Base-by-base conservation (phyloP, 2,797 vertebrate genomes). In the Rhyacichthys aspro region DNA sequence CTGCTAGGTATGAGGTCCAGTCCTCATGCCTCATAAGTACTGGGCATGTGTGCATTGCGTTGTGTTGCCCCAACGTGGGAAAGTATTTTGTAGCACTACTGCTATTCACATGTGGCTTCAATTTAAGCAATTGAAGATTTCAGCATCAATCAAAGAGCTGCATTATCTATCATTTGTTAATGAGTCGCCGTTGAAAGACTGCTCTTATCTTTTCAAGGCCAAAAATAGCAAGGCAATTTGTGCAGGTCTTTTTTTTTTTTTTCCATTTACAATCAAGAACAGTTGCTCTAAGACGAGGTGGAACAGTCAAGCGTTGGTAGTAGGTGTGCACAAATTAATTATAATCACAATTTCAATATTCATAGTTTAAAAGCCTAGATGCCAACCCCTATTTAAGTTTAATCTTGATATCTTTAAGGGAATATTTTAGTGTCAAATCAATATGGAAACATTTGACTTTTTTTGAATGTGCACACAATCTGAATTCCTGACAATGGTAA, bases 91-190 rank as follows among this genome's bases (percentile, higher is more conserved):
- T 70, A 85, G 79, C 75, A 28, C 72, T 15, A 64, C 64, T 66
- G 74, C 74, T 85, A 78, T 78, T 71, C 73, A 88, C 92, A 93
- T 92, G 88, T 92, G 91, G 90, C 85, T 90, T 86, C 87, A 83
- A 89, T 92, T 90, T 85, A 32, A 55, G 72, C 84, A 77, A 74
- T 82, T 68, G 76, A 87, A 85, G 77, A 85, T 85, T 86, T 88
- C 36, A 9, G 80, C 78, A 81, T 86, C 69, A 70, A 72, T 76
- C 36, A 67, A 74, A 55, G 74, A 39, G 45, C 61, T 61, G 79
- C 73, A 79, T 90, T 90, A 88, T 85, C 86, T 89, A 87, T 89
- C 87, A 86, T 87, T 90, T 78, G 80, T 82, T 90, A 91, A 91
- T 89, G 81, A 70, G 75, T 62, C 67, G 62, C 74, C 70, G 78